A percentile compares a stretch with the other conserved stretches of the same genome.
phyloP scores from a whole-genome alignment of 2,888 invertebrate species.

The Drosophila picticornis region DNA sequence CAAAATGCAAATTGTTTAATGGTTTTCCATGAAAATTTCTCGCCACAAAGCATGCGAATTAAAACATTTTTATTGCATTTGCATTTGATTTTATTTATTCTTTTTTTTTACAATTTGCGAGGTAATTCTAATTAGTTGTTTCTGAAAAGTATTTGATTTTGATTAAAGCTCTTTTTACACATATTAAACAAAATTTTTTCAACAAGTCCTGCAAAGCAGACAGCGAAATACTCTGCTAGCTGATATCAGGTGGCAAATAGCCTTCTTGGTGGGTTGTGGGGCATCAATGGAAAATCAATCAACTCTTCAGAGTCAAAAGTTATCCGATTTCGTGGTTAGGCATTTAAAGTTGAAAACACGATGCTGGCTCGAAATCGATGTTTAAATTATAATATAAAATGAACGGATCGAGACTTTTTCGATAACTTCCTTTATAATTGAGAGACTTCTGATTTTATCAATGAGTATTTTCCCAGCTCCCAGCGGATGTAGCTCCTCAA shows the following conservation, averaged over 20 bases:
- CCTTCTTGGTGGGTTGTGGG: background rate
- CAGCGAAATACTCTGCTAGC: background rate
- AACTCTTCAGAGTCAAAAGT: background rate
- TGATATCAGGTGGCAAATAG: background rate
- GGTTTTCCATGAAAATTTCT: slow-evolving; percentile 12
- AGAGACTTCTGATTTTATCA: too few species aligned
- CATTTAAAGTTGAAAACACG: background rate
- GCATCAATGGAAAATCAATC: too few species aligned
- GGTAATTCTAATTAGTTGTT: background rate
- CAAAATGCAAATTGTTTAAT: slow-evolving; percentile 11
- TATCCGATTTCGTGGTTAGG: background rate
- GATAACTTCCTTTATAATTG: too few species aligned
- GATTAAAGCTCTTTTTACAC: background rate
- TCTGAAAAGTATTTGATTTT: background rate
- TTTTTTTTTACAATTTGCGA: background rate
- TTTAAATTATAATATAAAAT: background rate
- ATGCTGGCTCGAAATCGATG: background rate
- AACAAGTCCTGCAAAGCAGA: background rate
- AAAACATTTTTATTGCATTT: slow-evolving; percentile 1
- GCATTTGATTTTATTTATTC: background rate
- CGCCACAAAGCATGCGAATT: slow-evolving; percentile 16
- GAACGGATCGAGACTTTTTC: too few species aligned
- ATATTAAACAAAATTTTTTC: background rate
- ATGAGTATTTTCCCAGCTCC: background rate
- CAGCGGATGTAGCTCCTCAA: background rate